phyloP scores from a whole-genome alignment of 2,797 vertebrate genomes.

The Eutrigla gurnardus region DNA sequence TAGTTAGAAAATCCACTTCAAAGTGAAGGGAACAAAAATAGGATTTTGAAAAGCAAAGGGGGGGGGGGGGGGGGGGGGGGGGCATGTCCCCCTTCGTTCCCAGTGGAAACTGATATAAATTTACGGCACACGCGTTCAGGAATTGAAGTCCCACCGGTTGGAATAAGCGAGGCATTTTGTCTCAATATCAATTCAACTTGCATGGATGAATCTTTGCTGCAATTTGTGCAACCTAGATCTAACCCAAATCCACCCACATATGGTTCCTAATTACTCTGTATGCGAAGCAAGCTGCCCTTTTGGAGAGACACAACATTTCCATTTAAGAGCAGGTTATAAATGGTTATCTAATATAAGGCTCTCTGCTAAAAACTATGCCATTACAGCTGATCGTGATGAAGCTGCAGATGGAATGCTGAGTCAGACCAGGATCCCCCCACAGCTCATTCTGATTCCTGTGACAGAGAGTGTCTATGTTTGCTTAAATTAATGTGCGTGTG shows the following conservation, averaged over 20 bases:
- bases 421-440: conserved; percentile 52
- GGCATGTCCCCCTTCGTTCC: neutral
- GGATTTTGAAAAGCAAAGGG: conserved; percentile 8
- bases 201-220: neutral
- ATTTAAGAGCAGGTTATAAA: neutral
- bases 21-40: conserved; percentile 2
- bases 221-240: neutral
- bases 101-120: conserved; percentile 12
- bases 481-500: conserved; percentile 66
- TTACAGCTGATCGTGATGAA: conserved; percentile 25
- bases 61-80: neutral
- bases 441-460: conserved; percentile 49
- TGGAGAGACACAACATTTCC: neutral
- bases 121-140: conserved; percentile 9
- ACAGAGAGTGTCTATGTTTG: conserved; percentile 59
- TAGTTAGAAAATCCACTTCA: neutral
- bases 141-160: conserved; percentile 9
- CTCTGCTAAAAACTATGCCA: conserved; percentile 25
- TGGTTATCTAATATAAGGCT: conserved; percentile 11
- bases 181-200: conserved; percentile 22
- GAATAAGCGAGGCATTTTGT: neutral
- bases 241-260: neutral
- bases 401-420: conserved; percentile 59
- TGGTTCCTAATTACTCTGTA: neutral
- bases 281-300: neutral